Evolutionary conservation across 1,140 invertebrate genomes (phyloP).

Genomic region (Eriocheir sinensis): DNA sequence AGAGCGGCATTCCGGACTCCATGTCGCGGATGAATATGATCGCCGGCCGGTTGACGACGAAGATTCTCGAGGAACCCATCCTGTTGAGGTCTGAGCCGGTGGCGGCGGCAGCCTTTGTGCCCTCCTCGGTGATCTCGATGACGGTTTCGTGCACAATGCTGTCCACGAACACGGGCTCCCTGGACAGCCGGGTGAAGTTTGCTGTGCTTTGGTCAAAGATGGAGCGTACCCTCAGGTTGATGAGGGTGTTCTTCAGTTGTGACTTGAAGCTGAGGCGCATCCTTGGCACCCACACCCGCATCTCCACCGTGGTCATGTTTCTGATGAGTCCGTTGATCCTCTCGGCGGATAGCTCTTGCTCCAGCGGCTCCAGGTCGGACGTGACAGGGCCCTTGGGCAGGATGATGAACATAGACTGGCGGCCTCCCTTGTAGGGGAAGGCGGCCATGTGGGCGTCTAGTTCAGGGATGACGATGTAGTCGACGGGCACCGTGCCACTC

Average conservation of each 20-base stretch:
- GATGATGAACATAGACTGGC: conserved; percentile 87
- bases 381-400: conserved; percentile 84
- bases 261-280: conserved; percentile 86
- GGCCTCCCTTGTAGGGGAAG: conserved; percentile 87
- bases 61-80: conserved; percentile 82
- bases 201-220: conserved; percentile 85
- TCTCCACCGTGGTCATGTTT: not conserved
- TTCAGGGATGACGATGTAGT: conserved; percentile 84
- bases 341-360: conserved; percentile 72
- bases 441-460: conserved; percentile 86
- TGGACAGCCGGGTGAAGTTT: conserved; percentile 86
- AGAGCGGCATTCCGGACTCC: conserved; percentile 85
- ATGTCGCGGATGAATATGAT: conserved; percentile 88
- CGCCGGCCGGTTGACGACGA: conserved; percentile 84
- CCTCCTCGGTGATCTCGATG: conserved; percentile 91
- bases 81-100: conserved; percentile 85
- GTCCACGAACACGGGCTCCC: conserved; percentile 83
- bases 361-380: conserved; percentile 82
- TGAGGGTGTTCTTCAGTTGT: conserved; percentile 83
- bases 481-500: conserved; percentile 84
- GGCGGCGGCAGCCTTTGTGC: conserved; percentile 88
- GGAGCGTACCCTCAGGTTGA: conserved; percentile 83
- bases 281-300: conserved; percentile 86
- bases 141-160: conserved; percentile 89
- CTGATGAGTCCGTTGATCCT: conserved; percentile 45